Conservation (phyloP, 1,140 invertebrate genomes). For the Diorhabda elongata region DNA sequence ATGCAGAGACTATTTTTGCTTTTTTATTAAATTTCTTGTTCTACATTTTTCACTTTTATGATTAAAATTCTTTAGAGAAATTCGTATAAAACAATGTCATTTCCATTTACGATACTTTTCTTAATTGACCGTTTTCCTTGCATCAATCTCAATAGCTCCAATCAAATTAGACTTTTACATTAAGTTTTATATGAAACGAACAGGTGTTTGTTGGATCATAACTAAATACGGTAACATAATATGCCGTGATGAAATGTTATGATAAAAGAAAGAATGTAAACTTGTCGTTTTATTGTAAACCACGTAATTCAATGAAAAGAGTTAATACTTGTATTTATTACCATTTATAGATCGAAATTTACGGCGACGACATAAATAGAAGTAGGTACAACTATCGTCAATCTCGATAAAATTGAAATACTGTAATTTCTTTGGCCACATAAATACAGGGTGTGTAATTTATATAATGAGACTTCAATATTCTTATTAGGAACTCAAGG, state of each 20-base stretch:
- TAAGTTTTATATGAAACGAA: not conserved
- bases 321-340: not conserved
- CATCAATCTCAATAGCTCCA: not conserved
- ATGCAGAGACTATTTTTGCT: too few species aligned
- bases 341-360: not conserved
- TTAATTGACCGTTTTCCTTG: too few species aligned
- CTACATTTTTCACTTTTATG: too few species aligned
- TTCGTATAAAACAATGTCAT: too few species aligned
- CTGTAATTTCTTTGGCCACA: too few species aligned
- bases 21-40: too few species aligned
- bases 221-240: not conserved
- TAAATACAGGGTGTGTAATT: too few species aligned
- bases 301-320: not conserved
- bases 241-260: not conserved
- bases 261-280: not conserved
- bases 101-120: too few species aligned
- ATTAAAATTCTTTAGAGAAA: too few species aligned
- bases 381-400: not conserved
- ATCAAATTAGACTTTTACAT: not conserved
- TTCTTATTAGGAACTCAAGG: too few species aligned
- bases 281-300: not conserved
- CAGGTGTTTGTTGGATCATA: not conserved
- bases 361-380: not conserved
- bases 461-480: too few species aligned
- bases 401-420: not conserved